Evolutionary conservation across 2,888 invertebrate species (phyloP), one percentile per base, ranked within the genome.

Genomic region (Bugulina stolonifera): DNA sequence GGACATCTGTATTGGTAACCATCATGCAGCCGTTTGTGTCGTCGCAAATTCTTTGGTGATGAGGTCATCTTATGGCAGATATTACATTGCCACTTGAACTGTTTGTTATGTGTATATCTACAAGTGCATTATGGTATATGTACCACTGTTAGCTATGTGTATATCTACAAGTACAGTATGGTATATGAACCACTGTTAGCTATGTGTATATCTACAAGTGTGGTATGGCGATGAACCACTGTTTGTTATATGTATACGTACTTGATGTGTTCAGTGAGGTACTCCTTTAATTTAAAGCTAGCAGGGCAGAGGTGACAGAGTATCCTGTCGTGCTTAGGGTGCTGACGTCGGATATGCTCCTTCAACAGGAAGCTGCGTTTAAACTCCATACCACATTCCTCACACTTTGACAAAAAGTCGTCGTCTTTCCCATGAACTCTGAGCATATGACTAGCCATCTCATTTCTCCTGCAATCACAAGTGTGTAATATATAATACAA

Each of bases 11-110:
- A 64, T 3, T 14, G 18, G 5, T 14, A 25, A 14, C 64, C 64
- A 29, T 25, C 32, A 64, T 64, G 64, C 32, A 64, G 32, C 32
- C 27, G 22, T n/a, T 64, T 64, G 34, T 64, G 64, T 64, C 64
- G 22, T 27, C 64, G 22, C 5, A 64, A 32, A 34, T 64, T 64
- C 64, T 64, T 64, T 14, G 64, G 64, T 29, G 64, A 64, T 27
- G 64, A 64, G 22, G 64, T 64, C 64, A 64, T 64, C 32, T 64
- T 64, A 32, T 27, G 25, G 27, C 64, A 64, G 64, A 64, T 32
- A 64, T 64, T 32, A n/a, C 64, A 64, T n/a, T 64, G 64, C 64
- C 64, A 64, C 32, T 64, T 64, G 64, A 64, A 64, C 64, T 64
- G 32, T n/a, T 64, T 64, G 64, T 64, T 64, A 32, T 64, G 64